phyloP scores from a whole-genome alignment of 2,113 vertebrate genomes.

The Pandion haliaetus region DNA sequence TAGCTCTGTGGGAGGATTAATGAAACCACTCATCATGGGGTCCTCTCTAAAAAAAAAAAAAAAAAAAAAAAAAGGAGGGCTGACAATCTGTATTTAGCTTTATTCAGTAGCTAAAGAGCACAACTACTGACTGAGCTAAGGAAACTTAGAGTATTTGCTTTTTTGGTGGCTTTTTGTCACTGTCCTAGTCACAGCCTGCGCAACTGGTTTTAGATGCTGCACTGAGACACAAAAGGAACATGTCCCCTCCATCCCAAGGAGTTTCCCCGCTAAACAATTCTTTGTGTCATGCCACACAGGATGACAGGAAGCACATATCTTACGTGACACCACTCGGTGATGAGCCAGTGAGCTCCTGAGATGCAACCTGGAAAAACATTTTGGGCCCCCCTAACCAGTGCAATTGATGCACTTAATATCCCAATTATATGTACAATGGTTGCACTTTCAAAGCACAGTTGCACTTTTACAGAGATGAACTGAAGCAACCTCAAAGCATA shows the following conservation, averaged over 20 bases:
- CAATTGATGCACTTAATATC: background rate
- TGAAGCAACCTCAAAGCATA: background rate
- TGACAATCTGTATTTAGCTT: background rate
- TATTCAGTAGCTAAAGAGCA: background rate
- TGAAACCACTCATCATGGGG: background rate
- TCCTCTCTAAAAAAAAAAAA: background rate
- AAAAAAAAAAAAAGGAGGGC: background rate
- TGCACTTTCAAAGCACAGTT: background rate
- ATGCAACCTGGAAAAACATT: background rate
- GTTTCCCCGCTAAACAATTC: background rate
- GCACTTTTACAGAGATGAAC: background rate
- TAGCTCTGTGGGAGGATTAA: constrained; percentile 35
- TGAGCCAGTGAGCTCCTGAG: background rate
- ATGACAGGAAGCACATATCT: background rate
- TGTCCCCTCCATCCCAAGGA: background rate
- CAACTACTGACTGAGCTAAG: background rate
- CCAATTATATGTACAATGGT: background rate
- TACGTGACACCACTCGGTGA: background rate
- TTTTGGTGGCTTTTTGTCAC: background rate
- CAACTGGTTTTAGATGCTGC: background rate
- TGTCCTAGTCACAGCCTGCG: background rate
- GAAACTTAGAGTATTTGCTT: background rate
- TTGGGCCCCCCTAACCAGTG: background rate
- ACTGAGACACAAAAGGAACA: background rate
- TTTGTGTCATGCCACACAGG: fast-evolving